phyloP scores from a whole-genome alignment of 2,113 vertebrate species.

The Odocoileus virginianus region DNA sequence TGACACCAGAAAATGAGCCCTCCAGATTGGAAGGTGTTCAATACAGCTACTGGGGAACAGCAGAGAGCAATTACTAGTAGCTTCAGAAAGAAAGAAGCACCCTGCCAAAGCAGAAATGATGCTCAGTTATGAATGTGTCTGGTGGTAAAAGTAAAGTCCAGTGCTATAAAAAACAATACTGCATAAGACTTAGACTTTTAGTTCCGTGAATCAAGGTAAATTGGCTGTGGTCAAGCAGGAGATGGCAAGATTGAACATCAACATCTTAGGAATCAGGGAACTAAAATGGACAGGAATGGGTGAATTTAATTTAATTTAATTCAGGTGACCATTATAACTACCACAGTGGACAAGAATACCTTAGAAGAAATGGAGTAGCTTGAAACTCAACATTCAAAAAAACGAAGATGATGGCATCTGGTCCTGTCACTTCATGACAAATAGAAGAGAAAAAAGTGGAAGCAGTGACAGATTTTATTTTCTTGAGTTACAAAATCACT shows the following conservation, averaged over 20 bases:
- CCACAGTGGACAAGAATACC: background rate
- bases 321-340: background rate
- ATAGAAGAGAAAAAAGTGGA: background rate
- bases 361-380: background rate
- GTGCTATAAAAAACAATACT: background rate
- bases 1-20: background rate
- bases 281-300: background rate
- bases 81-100: background rate
- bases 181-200: background rate
- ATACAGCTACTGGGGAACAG: background rate
- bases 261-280: background rate
- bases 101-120: background rate
- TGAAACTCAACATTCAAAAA: background rate
- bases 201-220: background rate
- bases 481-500: background rate
- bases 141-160: background rate
- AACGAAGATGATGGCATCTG: background rate
- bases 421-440: background rate
- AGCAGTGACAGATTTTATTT: background rate
- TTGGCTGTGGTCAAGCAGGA: background rate
- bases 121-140: background rate
- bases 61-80: background rate
- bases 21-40: background rate
- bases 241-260: background rate
- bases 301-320: background rate